Base-by-base conservation (phyloP, 1,140 invertebrate genomes). In the Sycophaga agraensis region DNA sequence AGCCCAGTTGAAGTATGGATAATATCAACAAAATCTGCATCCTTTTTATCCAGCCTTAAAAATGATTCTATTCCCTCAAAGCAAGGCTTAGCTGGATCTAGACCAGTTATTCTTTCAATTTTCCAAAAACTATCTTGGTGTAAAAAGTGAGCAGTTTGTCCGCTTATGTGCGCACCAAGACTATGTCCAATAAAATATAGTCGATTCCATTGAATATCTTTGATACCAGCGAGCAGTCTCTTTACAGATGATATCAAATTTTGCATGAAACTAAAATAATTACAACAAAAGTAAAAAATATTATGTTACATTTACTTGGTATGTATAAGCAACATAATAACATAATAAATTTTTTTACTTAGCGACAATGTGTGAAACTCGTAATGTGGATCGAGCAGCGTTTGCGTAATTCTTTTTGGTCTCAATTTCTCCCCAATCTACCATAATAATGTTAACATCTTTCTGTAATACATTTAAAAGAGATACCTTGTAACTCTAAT, bases 21-120 rank as follows among this genome's bases (percentile, higher is more conserved):
- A 3, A 63, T 40, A 12, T 63, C 60, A 0, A 56, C 53, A 4
- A 57, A 12, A 6, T n/a, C 1, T 3, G 14, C 60, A 16, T 56
- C 60, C 19, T 26, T 14, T 12, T 19, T 14, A 8, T 4, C 12
- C 4, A 22, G 6, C 1, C 42, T 5, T 7, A 5, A 21, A 4
- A 11, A 1, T 24, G 21, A 1, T 2, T 0, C 1, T 24, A 31
- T 8, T 2, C n/a, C 19, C 12, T 34, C 46, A 2, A 34, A 49
- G 2, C 28, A 16, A 11, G 46, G 46, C 0, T 12, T 12, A 4
- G 28, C 28, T 11, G 46, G 28, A 34, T 49, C 28, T 4, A 49
- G 14, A 1, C 28, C 46, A 34, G 28, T 12, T 21, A 45, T 24
- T 16, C n/a, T 4, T 16, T 4, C 2, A 16, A 17, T 6, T 31